Evolutionary conservation across 2,888 invertebrate species (phyloP).

Genomic region (Hipparchia semele): DNA sequence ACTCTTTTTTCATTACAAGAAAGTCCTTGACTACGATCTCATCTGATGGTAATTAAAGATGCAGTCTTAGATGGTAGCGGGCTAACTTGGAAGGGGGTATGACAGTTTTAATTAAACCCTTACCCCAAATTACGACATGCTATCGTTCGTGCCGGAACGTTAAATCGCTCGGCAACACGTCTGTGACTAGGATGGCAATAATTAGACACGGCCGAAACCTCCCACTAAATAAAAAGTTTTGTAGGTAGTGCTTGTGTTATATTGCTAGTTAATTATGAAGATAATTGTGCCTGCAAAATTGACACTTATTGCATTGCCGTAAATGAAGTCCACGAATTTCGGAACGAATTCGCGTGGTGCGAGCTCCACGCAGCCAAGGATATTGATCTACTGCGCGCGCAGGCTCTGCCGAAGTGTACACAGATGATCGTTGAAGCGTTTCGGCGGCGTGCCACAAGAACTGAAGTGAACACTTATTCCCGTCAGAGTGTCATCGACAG

Average conservation of each 20-base stretch:
- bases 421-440: conserved; percentile 71
- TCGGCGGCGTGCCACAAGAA: conserved; percentile 66
- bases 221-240: background rate
- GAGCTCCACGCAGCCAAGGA: conserved; percentile 70
- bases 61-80: too few relatives aligned
- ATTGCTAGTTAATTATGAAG: background rate
- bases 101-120: too few relatives aligned
- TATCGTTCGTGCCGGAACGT: too few relatives aligned
- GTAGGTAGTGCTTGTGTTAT: background rate
- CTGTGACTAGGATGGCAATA: too few relatives aligned
- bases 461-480: conserved; percentile 69
- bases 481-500: conserved; percentile 66
- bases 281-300: background rate
- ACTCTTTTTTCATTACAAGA: too few relatives aligned
- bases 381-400: conserved; percentile 82
- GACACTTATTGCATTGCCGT: conserved; percentile 41
- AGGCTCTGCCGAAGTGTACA: conserved; percentile 73
- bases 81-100: too few relatives aligned
- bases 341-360: conserved; percentile 68
- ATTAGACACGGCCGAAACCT: too few relatives aligned
- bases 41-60: too few relatives aligned
- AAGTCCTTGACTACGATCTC: too few relatives aligned
- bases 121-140: too few relatives aligned
- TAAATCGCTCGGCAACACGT: too few relatives aligned
- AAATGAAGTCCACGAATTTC: conserved; percentile 66